Base-by-base conservation (phyloP, 2,113 vertebrate genomes). In the Dipodomys ordii region DNA sequence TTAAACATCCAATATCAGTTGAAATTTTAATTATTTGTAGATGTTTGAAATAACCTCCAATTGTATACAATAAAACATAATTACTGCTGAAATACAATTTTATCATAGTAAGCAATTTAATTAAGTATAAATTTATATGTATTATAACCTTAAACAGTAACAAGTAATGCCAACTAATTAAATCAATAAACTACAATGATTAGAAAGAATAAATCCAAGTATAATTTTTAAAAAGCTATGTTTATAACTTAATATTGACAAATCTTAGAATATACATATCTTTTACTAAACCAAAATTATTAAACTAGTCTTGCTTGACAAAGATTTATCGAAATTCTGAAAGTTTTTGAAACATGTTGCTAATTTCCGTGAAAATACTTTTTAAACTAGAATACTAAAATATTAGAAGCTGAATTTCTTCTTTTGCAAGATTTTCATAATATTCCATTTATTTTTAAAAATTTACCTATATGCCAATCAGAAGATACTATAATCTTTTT, bases 331-430 rank as follows among this genome's bases (percentile, higher is more conserved):
- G 39, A 88, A 88, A 53, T 69, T 65, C 57, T 28, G 19, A 10
- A 16, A 73, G 57, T 73, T 92, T 53, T 67, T 72, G 71, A 79
- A 73, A 79, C 65, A 65, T 39, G 44, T 44, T 88, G 20, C 69
- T 16, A 74, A 22, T 91, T 87, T 46, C 18, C 69, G 0, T 49
- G 71, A 78, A 49, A 78, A 65, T 65, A 22, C 5, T 65, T 78
- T 78, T 39, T 65, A 83, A 67, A 81, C n/a, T 69, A 86, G 30
- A 11, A 69, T 64, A 67, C 3, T 72, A 25, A 81, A 86, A 82
- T 64, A 85, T n/a, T 84, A 94, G 32, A 82, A 73, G 30, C 81
- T 57, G 13, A 57, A 81, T 74, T 84, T 85, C 22, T 91, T 76
- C 44, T 19, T 81, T 92, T 72, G n/a, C 57, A 53, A 23, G 15